A percentile compares a stretch with the other conserved stretches of the same genome.
Conservation (phyloP, 2,113 vertebrate genomes). For the Cisticola juncidis region DNA sequence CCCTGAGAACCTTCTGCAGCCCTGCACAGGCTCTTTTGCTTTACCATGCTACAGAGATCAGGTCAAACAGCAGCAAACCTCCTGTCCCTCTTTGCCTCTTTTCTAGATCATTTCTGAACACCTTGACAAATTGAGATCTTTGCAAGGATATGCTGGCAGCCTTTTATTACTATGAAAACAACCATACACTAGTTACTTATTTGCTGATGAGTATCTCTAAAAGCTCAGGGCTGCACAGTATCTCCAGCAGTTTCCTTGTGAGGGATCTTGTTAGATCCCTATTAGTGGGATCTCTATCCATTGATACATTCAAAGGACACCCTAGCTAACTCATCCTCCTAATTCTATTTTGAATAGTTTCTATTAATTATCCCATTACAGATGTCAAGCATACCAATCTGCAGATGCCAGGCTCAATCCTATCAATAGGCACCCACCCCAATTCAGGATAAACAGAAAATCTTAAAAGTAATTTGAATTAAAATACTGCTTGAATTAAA, state of each 20-base stretch:
- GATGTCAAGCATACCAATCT: neutral
- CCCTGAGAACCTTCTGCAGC: neutral
- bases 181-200: neutral
- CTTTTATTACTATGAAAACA: neutral
- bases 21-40: neutral
- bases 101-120: neutral
- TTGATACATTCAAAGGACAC: neutral
- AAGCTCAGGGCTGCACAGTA: neutral
- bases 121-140: neutral
- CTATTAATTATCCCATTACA: neutral
- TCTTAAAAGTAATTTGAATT: neutral
- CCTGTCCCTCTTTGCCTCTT: neutral
- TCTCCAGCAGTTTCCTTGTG: neutral
- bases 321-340: neutral
- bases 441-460: neutral
- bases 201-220: neutral
- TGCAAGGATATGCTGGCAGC: neutral
- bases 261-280: neutral
- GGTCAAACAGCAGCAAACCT: neutral
- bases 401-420: neutral
- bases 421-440: neutral
- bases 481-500: neutral
- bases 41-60: neutral
- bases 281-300: neutral
- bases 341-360: neutral